Conservation (phyloP, 2,888 invertebrate genomes). For the Cylindroiulus punctatus region DNA sequence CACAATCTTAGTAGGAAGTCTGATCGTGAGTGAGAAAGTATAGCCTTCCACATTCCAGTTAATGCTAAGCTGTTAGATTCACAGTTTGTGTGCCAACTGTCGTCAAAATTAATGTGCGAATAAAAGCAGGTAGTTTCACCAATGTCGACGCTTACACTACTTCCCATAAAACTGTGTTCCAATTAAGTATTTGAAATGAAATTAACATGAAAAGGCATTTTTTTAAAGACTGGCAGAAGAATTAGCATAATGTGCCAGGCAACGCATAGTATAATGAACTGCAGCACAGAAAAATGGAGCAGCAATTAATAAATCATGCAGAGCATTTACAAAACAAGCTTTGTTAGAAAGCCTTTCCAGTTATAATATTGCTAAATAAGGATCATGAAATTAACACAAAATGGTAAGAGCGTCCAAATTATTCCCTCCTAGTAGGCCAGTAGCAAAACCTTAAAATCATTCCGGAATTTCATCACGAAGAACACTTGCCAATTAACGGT, state of each 20-base stretch:
- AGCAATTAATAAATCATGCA: conserved; percentile 5
- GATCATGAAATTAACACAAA: neutral
- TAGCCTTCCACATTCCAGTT: neutral
- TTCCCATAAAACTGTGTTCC: neutral
- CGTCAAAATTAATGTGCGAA: neutral
- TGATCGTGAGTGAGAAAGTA: neutral
- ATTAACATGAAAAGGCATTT: neutral
- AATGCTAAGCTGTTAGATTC: neutral
- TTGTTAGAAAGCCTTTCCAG: neutral
- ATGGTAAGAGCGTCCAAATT: neutral
- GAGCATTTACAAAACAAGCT: neutral
- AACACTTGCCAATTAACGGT: neutral
- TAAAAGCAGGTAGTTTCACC: neutral
- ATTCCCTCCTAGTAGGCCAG: no score
- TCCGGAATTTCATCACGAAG: no score
- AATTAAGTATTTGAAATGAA: neutral
- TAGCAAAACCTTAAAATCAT: no score
- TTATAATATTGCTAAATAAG: neutral
- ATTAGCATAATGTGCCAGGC: neutral
- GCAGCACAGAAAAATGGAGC: neutral
- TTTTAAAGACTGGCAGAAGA: conserved; percentile 21
- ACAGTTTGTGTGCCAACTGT: neutral
- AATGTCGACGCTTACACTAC: neutral
- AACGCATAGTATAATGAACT: neutral
- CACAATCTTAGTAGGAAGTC: neutral